Evolutionary conservation across 1,140 invertebrate genomes (phyloP), one percentile per base, ranked within the genome.

Genomic region (Eueides isabella): DNA sequence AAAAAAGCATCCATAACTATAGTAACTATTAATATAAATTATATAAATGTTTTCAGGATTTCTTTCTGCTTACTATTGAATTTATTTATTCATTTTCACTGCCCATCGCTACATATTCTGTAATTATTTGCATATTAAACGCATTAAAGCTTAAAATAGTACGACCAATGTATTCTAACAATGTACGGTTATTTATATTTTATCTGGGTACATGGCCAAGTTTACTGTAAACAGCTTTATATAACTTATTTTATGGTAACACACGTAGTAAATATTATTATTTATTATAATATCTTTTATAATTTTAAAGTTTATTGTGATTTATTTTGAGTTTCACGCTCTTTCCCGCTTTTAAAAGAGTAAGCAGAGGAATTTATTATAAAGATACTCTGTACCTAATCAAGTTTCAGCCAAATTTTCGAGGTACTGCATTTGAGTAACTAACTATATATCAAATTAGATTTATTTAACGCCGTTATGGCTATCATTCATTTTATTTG

Each of bases 111-210:
- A 30, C 35, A 7, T 28, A 23, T 61, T 44, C 30, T 26, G 44
- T 61, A 55, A 68, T 68, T 68, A 68, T 68, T 68, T 68, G 48
- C 67, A 68, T 68, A 68, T 68, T 61, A 44, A 68, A 68, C 67
- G 48, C 67, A 48, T 68, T 68, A 68, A 35, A n/a, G 48, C 67
- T 31, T 68, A 61, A 68, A 68, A 68, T 29, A 55, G 67, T 29
- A 67, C 41, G 30, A 55, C 30, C 35, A 33, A 67, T 68, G 30
- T 68, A 61, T 61, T 68, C 29, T 26, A 55, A 55, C 44, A 26
- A 55, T 55, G 23, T 23, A 55, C 19, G 19, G 7, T 3, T 55
- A 23, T 55, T 55, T 55, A 55, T 55, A 23, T 55, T 23, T 55
- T 55, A 55, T 55, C 44, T 55, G 11, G 16, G 41, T 66, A 23